These are phyloP conservation scores for Drosophila willistoni DNA, from an alignment of 1,140 invertebrate genomes.

Conservation along the genomic window DNA sequence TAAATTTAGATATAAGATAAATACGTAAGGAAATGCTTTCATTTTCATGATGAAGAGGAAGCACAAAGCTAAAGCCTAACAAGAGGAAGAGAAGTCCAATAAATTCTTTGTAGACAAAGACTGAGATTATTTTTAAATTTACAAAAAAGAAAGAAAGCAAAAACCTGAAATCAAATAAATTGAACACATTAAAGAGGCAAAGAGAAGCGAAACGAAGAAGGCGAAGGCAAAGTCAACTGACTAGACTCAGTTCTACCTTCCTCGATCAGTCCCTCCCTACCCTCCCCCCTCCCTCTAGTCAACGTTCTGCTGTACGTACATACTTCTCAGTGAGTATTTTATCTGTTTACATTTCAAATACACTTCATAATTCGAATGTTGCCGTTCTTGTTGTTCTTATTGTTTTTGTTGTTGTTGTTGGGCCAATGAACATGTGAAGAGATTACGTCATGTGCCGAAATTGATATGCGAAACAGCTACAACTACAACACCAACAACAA, in stretches of 20 bases:
- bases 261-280: not conserved
- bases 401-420: conserved; percentile 30
- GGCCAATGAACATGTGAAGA: conserved; percentile 73
- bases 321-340: conserved; percentile 36
- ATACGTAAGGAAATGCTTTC: not conserved
- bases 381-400: conserved; percentile 29
- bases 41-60: conserved; percentile 23
- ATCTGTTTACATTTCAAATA: conserved; percentile 77
- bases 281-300: not conserved
- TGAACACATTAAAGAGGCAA: not conserved
- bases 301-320: not conserved
- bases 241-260: not conserved
- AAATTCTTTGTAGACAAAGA: conserved; percentile 8
- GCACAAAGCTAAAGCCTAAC: not conserved
- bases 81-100: not conserved
- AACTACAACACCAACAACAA: conserved; percentile 39
- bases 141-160: too few species aligned
- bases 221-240: conserved; percentile 6
- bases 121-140: conserved; percentile 4
- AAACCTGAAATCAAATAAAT: conserved; percentile 4
- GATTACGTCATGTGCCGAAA: conserved; percentile 79
- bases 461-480: conserved; percentile 70
- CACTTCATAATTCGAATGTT: conserved; percentile 67
- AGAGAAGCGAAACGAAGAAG: not conserved
- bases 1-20: conserved; percentile 11